A percentile compares a stretch with the other conserved stretches of the same genome.
Conservation (phyloP, 2,888 invertebrate genomes). For the Salpingus planirostris region DNA sequence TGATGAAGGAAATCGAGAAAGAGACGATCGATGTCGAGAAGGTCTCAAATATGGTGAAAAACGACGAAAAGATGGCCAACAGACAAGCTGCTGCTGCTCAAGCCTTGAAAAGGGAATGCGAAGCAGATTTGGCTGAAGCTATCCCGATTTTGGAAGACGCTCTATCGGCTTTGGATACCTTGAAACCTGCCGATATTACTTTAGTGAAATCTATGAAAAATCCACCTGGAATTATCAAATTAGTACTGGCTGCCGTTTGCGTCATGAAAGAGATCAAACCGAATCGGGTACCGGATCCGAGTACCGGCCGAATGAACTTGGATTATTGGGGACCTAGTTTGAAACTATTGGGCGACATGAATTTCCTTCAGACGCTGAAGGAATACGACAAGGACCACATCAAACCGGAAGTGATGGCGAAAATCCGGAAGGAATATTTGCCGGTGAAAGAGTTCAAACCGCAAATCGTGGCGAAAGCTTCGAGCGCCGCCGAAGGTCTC, state of each 20-base stretch:
- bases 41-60: constrained; percentile 69
- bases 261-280: constrained; percentile 75
- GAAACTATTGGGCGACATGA: constrained; percentile 68
- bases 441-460: constrained; percentile 73
- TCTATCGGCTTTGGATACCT: constrained; percentile 67
- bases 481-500: constrained; percentile 87
- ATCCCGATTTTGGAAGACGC: constrained; percentile 74
- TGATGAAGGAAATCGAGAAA: constrained; percentile 66
- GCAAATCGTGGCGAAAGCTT: constrained; percentile 74
- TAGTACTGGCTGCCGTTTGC: constrained; percentile 84
- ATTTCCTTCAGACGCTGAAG: constrained; percentile 62
- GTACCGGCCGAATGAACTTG: constrained; percentile 57
- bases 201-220: constrained; percentile 85
- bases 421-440: constrained; percentile 66
- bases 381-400: constrained; percentile 84
- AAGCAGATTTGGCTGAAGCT: constrained; percentile 83
- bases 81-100: constrained; percentile 78
- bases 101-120: constrained; percentile 80
- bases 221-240: constrained; percentile 71
- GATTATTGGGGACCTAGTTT: constrained; percentile 79
- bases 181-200: constrained; percentile 78
- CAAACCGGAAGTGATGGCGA: constrained; percentile 59
- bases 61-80: constrained; percentile 82
- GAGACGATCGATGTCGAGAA: constrained; percentile 71
- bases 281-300: constrained; percentile 65